Evolutionary conservation across 2,888 invertebrate species (phyloP).

Genomic region (Galerucella nymphaeae): DNA sequence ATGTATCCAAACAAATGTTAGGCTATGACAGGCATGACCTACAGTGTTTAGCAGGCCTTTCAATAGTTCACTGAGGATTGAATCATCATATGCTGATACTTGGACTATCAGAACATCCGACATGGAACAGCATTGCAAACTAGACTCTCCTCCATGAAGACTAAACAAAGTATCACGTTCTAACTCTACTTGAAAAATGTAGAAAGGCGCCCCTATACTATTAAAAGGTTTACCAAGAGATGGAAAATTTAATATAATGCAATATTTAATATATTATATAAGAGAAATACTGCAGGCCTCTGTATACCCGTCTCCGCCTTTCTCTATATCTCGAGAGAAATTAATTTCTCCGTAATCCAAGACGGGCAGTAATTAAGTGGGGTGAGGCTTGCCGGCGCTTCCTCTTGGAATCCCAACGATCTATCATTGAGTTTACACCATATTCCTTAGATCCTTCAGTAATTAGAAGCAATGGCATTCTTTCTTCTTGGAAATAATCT

Average conservation of each 20-base stretch:
- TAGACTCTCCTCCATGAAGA: no score
- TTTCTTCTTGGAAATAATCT: slow-evolving; percentile 50
- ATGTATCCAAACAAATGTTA: no score
- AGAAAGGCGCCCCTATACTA: slow-evolving; percentile 3
- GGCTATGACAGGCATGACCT: no score
- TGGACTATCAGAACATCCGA: no score
- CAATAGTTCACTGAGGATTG: no score
- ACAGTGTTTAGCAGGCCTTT: no score
- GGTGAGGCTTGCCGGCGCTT: slow-evolving; percentile 46
- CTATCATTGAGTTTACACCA: slow-evolving; percentile 63
- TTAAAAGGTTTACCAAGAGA: slow-evolving; percentile 45
- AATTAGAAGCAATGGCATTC: slow-evolving; percentile 50
- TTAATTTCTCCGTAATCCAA: slow-evolving; percentile 66
- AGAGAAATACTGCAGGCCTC: slow-evolving; percentile 57
- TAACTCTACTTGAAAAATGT: neutral
- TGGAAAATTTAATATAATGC: slow-evolving; percentile 65
- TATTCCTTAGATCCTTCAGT: slow-evolving; percentile 50
- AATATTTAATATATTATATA: slow-evolving; percentile 65
- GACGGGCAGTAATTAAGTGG: slow-evolving; percentile 66
- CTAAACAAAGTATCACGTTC: no score
- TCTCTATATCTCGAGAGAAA: slow-evolving; percentile 55
- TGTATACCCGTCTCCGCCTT: slow-evolving; percentile 36
- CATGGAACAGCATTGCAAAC: no score
- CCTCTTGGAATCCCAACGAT: slow-evolving; percentile 61
- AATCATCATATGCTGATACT: no score